These are phyloP conservation scores for Trididemnum nubilum DNA, from an alignment of 23 tunicate genomes.

Conservation along the genomic window DNA sequence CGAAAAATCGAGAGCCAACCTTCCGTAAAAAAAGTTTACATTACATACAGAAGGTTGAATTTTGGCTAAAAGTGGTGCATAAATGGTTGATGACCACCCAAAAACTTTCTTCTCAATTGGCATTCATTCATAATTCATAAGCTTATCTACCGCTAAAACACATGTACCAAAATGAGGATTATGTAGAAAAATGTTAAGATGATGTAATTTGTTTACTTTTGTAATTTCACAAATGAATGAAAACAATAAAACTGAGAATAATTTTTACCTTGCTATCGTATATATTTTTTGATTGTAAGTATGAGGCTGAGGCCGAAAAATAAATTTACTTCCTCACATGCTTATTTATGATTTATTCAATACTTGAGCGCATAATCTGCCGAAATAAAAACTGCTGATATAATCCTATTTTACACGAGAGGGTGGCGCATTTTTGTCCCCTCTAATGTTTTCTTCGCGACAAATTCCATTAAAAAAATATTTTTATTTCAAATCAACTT, in stretches of 20 bases:
- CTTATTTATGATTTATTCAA: too few relatives aligned
- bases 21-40: not conserved
- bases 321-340: too few relatives aligned
- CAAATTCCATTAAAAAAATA: too few relatives aligned
- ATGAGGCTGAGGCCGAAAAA: too few relatives aligned
- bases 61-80: conserved; percentile 27
- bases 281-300: too few relatives aligned
- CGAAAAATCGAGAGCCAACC: not conserved
- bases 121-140: too few relatives aligned
- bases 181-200: conserved; percentile 9
- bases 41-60: not conserved
- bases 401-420: too few relatives aligned
- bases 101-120: conserved; percentile 15
- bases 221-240: not conserved
- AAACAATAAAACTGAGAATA: conserved; percentile 25
- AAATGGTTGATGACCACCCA: conserved; percentile 25
- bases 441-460: too few relatives aligned
- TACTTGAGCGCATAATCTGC: too few relatives aligned
- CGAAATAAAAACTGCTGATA: too few relatives aligned
- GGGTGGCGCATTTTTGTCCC: too few relatives aligned
- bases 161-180: conserved; percentile 6
- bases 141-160: conserved; percentile 15
- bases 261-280: conserved; percentile 20
- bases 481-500: too few relatives aligned
- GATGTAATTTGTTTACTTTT: conserved; percentile 6